Conservation (phyloP, 1,140 invertebrate species). For the Kradibia gibbosae region DNA sequence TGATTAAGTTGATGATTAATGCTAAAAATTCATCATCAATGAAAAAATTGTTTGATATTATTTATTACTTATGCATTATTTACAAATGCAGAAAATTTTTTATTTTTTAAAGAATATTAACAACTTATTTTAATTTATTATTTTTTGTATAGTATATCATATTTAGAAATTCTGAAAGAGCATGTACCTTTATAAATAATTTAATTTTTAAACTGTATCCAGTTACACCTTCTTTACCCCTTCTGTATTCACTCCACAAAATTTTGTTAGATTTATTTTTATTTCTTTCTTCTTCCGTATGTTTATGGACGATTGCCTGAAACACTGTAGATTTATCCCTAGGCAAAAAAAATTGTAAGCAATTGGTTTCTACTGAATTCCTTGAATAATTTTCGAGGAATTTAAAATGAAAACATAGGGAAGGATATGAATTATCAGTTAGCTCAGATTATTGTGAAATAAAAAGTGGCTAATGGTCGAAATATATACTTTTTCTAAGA, state of each 20-base stretch:
- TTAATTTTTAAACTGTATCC: slow-evolving; percentile 17
- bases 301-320: background rate
- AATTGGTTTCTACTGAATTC: slow-evolving; percentile 19
- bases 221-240: background rate
- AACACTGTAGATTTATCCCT: background rate
- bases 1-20: too few relatives aligned
- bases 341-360: slow-evolving; percentile 12
- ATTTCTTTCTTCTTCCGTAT: slow-evolving; percentile 2
- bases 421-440: slow-evolving; percentile 3
- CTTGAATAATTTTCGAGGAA: slow-evolving; percentile 32
- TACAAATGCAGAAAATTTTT: too few relatives aligned
- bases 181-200: background rate
- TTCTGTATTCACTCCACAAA: background rate
- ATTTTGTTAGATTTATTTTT: background rate
- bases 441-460: background rate
- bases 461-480: slow-evolving; percentile 33
- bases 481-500: background rate
- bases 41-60: too few relatives aligned
- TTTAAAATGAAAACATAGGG: background rate
- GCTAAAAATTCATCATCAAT: too few relatives aligned
- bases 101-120: too few relatives aligned
- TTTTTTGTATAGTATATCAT: too few relatives aligned
- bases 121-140: too few relatives aligned
- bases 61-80: too few relatives aligned
- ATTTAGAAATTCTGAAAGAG: too few relatives aligned